These are phyloP conservation scores for Halictus ligatus DNA, from an alignment of 2,888 invertebrate genomes.

Conservation along the genomic window DNA sequence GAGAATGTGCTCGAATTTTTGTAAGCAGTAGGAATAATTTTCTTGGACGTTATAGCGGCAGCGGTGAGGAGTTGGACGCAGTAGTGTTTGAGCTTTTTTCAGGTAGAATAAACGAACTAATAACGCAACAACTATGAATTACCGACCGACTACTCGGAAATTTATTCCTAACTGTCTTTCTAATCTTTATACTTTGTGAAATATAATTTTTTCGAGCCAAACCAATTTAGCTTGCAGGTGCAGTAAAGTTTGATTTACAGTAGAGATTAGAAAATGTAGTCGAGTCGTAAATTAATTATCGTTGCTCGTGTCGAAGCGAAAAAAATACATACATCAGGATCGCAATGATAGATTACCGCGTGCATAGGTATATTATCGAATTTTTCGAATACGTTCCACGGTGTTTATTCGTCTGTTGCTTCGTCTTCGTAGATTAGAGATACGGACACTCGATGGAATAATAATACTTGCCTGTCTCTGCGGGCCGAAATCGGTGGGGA, in stretches of 20 bases:
- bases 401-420: background rate
- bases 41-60: background rate
- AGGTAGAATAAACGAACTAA: background rate
- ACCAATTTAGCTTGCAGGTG: background rate
- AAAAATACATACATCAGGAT: background rate
- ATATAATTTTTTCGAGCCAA: background rate
- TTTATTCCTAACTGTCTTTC: background rate
- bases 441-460: constrained; percentile 1
- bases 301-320: background rate
- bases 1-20: background rate
- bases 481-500: background rate
- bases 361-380: fast-evolving
- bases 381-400: background rate
- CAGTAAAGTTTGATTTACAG: background rate
- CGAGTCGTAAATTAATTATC: background rate
- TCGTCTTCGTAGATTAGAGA: background rate
- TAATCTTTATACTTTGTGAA: background rate
- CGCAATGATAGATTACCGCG: background rate
- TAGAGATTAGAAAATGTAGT: background rate
- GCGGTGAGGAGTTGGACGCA: background rate
- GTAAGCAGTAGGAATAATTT: background rate
- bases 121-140: background rate
- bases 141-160: background rate
- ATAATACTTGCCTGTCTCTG: background rate
- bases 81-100: background rate